These are phyloP conservation scores for Pygathrix nemaeus DNA, from an alignment of 2,113 vertebrate genomes.

Conservation along the genomic window DNA sequence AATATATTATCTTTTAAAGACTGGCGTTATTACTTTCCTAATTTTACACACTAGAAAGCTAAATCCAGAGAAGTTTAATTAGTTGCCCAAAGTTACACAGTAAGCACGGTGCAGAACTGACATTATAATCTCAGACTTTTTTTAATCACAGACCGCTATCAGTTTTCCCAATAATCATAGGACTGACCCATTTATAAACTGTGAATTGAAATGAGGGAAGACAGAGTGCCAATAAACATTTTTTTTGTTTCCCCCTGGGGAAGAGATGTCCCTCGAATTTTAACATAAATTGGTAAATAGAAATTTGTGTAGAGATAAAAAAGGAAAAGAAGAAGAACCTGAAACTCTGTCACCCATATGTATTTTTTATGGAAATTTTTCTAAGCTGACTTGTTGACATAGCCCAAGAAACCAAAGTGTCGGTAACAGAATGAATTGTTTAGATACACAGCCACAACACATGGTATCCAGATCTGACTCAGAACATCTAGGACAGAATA, in stretches of 20 bases:
- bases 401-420: constrained; percentile 16
- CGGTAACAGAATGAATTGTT: constrained; percentile 33
- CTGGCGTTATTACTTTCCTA: background rate
- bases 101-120: background rate
- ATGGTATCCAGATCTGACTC: constrained; percentile 38
- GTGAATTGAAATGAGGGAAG: background rate
- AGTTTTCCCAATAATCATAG: background rate
- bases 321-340: background rate
- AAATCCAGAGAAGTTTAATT: background rate
- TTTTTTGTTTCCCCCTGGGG: background rate
- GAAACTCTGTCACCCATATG: background rate
- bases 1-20: background rate
- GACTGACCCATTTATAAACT: background rate
- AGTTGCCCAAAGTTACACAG: background rate
- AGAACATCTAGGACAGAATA: background rate
- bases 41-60: background rate
- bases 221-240: background rate
- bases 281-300: background rate
- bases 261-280: background rate
- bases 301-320: background rate
- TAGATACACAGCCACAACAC: background rate
- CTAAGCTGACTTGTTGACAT: constrained; percentile 17
- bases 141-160: background rate
- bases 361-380: constrained; percentile 41
- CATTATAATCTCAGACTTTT: background rate